A percentile compares a stretch with the other conserved stretches of the same genome.
These are phyloP conservation scores for Zootermopsis nevadensis DNA, from an alignment of 2,888 invertebrate species.

Conservation along the genomic window DNA sequence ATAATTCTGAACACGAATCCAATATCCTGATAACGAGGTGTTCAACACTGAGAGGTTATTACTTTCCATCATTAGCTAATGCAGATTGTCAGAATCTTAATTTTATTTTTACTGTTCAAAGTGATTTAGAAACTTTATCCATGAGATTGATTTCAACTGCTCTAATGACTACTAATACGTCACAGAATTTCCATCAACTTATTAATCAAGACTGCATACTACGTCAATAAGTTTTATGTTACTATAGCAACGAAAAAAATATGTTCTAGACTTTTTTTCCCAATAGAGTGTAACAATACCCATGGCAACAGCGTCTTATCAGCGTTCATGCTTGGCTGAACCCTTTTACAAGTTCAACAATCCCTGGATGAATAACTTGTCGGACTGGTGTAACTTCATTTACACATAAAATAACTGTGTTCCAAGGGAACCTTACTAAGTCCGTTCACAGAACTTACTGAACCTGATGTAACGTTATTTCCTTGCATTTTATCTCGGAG, in stretches of 20 bases:
- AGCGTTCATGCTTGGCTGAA: constrained; percentile 17
- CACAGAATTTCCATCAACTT: not conserved
- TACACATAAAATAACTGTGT: constrained; percentile 3
- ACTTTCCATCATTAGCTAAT: too few relatives aligned
- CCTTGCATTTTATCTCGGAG: not conserved
- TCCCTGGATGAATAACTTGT: not conserved
- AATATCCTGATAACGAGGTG: too few relatives aligned
- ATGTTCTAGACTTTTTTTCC: not conserved
- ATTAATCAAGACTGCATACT: not conserved
- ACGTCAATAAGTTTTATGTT: not conserved
- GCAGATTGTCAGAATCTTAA: not conserved
- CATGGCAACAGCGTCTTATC: not conserved
- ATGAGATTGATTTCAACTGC: not conserved
- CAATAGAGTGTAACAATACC: constrained; percentile 15
- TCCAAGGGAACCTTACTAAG: not conserved
- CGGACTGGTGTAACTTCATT: not conserved
- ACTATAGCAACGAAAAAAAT: not conserved
- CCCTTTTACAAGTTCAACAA: constrained; percentile 5
- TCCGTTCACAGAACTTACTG: not conserved
- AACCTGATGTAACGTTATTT: constrained; percentile 2
- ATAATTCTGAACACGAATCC: too few relatives aligned
- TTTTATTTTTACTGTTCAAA: not conserved
- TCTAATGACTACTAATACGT: not conserved
- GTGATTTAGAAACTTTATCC: not conserved
- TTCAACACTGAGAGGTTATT: too few relatives aligned